Percentiles rank a stretch among this genome's conserved stretches.
Evolutionary conservation across 1,140 invertebrate genomes (phyloP).

Genomic region (Lasioglossum baleicum): DNA sequence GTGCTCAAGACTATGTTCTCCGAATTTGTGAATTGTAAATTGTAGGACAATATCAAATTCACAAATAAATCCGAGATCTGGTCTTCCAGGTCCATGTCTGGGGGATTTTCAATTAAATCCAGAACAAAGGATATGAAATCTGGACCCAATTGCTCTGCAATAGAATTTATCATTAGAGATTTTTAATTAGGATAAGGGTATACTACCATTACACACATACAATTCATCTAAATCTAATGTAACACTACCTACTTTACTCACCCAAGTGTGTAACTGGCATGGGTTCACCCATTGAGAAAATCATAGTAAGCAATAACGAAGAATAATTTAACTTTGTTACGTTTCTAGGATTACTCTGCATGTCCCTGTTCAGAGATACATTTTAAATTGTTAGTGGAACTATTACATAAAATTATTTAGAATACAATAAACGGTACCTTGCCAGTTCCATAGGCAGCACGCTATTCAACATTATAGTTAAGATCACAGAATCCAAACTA

Average conservation of each 20-base stretch:
- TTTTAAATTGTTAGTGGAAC: slow-evolving; percentile 15
- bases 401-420: not conserved
- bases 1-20: slow-evolving; percentile 90
- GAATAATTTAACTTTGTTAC: slow-evolving; percentile 87
- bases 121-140: slow-evolving; percentile 90
- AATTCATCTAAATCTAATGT: not conserved
- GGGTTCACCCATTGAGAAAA: slow-evolving; percentile 93
- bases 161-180: slow-evolving; percentile 22
- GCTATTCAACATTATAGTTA: slow-evolving; percentile 91
- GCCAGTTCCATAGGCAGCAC: slow-evolving; percentile 93
- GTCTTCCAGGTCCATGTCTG: slow-evolving; percentile 88
- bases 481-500: slow-evolving; percentile 88
- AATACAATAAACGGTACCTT: slow-evolving; percentile 74
- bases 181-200: not conserved
- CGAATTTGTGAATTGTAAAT: slow-evolving; percentile 88
- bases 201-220: not conserved
- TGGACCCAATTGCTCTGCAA: slow-evolving; percentile 88
- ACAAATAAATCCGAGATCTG: slow-evolving; percentile 90
- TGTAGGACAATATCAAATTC: slow-evolving; percentile 91
- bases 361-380: slow-evolving; percentile 81
- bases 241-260: slow-evolving; percentile 73
- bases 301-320: slow-evolving; percentile 89
- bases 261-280: slow-evolving; percentile 91
- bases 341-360: slow-evolving; percentile 86
- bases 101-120: slow-evolving; percentile 89